Conservation (phyloP, 1,140 invertebrate species). For the Neodiprion virginianus region DNA sequence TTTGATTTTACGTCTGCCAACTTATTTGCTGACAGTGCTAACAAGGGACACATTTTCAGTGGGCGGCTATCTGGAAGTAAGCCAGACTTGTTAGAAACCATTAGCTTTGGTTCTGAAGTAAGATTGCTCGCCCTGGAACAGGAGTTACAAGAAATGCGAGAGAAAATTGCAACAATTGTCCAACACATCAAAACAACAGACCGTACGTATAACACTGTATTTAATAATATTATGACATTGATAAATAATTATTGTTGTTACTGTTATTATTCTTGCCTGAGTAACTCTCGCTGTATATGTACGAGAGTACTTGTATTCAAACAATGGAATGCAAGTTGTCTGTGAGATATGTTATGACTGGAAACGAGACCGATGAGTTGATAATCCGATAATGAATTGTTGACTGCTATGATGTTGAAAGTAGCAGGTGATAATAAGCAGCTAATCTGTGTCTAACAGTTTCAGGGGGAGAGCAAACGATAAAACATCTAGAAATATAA, state of each 20-base stretch:
- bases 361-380: conserved; percentile 22
- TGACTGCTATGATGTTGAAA: too few species aligned
- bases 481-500: too few species aligned
- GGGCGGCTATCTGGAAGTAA: conserved; percentile 50
- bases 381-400: too few species aligned
- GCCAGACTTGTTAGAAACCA: conserved; percentile 57
- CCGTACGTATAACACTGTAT: conserved; percentile 32
- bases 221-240: neutral
- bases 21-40: too few species aligned
- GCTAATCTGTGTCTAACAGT: too few species aligned
- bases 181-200: conserved; percentile 47
- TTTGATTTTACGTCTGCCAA: neutral
- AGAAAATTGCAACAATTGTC: conserved; percentile 57
- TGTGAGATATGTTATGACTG: conserved; percentile 27
- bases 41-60: conserved; percentile 26
- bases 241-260: too few species aligned
- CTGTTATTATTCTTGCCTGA: too few species aligned
- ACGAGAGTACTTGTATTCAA: too few species aligned
- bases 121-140: conserved; percentile 57
- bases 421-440: too few species aligned
- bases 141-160: conserved; percentile 56
- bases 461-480: too few species aligned
- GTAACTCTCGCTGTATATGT: too few species aligned
- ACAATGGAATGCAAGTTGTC: too few species aligned
- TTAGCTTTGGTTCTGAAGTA: conserved; percentile 60